Conservation (phyloP, 2,888 invertebrate species). For the Venusia cambrica region DNA sequence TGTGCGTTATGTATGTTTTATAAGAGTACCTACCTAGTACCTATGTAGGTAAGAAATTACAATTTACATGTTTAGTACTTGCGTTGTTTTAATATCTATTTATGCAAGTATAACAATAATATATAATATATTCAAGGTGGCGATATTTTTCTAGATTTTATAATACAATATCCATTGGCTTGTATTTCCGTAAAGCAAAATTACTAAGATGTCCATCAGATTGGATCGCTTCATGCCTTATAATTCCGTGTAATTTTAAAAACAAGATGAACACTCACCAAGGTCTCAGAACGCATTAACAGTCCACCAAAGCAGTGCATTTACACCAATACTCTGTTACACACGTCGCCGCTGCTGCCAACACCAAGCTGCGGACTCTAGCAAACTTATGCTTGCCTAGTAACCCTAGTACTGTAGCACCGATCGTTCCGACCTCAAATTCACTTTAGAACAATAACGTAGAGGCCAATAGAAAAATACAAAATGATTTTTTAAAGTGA, state of each 20-base stretch:
- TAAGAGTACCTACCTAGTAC: too few relatives aligned
- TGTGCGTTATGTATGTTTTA: too few relatives aligned
- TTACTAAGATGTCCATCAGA: too few relatives aligned
- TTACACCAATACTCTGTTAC: slow-evolving; percentile 76
- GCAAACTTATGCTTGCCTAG: slow-evolving; percentile 74
- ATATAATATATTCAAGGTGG: too few relatives aligned
- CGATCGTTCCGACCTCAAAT: slow-evolving; percentile 57
- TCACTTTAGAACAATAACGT: slow-evolving; percentile 1
- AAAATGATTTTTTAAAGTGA: too few relatives aligned
- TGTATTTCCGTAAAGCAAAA: too few relatives aligned
- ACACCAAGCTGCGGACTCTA: slow-evolving; percentile 79
- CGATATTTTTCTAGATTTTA: too few relatives aligned
- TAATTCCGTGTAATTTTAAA: slow-evolving; percentile 47
- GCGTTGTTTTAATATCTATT: too few relatives aligned
- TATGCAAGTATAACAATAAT: too few relatives aligned
- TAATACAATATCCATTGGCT: too few relatives aligned
- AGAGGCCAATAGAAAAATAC: not conserved
- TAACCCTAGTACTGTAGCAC: slow-evolving; percentile 66
- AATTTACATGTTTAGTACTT: too few relatives aligned
- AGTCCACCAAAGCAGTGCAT: slow-evolving; percentile 81
- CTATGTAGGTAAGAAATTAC: too few relatives aligned
- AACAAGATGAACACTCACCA: slow-evolving; percentile 79
- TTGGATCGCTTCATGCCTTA: slow-evolving; percentile 18
- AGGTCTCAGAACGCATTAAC: slow-evolving; percentile 74
- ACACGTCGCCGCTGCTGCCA: slow-evolving; percentile 68